Evolutionary conservation across 1,140 invertebrate species (phyloP), one percentile per base, ranked within the genome.

Genomic region (Euglossa dilemma): DNA sequence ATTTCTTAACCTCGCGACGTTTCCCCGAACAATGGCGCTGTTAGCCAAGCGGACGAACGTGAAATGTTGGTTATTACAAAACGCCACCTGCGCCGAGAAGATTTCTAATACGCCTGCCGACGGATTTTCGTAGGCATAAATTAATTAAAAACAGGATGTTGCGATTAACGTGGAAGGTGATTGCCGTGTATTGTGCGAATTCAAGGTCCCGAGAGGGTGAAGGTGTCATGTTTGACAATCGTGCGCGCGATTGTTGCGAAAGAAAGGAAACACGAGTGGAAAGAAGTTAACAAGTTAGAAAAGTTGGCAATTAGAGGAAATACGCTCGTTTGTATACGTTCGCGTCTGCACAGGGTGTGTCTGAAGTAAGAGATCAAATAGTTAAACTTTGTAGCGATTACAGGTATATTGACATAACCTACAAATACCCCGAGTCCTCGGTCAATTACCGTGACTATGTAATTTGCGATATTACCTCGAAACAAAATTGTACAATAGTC

Each of bases 91-190:
- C 43, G 52, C 23, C 20, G 16, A 2, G n/a, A 45, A 43, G 50
- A 74, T 81, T 66, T 77, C 80, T n/a, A 52, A 47, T 28, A 18
- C 20, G 9, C 12, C 5, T 23, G 25, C 52, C 28, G 74, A 16
- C 47, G 14, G 45, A 28, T 63, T 59, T 36, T 28, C 59, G n/a
- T 45, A 6, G 2, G 73, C n/a, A 67, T 66, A 43, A 76, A 75
- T 82, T 82, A 76, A 82, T 82, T 82, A 82, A 77, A 77, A 77
- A 23, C 63, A 76, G 80, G 80, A 82, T 82, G 63, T 75, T 82
- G 63, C 80, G 20, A 36, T 20, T 23, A 47, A 73, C 63, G 47
- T 36, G 23, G 50, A 56, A 56, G 23, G 16, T 50, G 59, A n/a
- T 23, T 50, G 45, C 28, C 36, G 56, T 45, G 25, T 20, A 43